phyloP scores from a whole-genome alignment of 2,113 vertebrate species.

The Corynorhinus townsendii region DNA sequence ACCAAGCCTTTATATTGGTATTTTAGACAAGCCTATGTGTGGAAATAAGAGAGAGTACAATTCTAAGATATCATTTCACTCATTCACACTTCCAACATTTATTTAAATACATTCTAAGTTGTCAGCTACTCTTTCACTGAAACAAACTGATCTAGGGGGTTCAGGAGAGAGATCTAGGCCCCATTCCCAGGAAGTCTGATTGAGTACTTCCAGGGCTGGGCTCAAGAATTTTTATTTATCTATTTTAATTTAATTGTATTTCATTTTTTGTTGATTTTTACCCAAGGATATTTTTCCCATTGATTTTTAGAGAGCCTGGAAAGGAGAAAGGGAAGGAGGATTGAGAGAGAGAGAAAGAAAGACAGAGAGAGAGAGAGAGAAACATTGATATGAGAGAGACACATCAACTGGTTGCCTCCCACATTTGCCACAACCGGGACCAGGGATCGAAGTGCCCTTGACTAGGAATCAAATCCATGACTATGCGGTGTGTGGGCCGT shows the following conservation, averaged over 20 bases:
- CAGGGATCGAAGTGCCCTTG: neutral
- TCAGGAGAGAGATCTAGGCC: neutral
- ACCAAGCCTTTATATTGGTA: neutral
- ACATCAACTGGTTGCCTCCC: neutral
- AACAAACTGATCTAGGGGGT: neutral
- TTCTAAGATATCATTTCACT: neutral
- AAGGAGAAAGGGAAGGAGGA: neutral
- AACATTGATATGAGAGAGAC: no score
- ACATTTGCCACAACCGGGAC: neutral
- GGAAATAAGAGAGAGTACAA: neutral
- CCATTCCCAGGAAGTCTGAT: neutral
- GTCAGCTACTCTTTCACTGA: neutral
- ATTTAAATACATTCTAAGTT: no score
- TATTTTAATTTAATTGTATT: no score
- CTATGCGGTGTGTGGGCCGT: neutral
- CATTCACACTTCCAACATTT: neutral
- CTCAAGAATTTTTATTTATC: neutral
- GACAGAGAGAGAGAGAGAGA: no score
- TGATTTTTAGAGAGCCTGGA: neutral
- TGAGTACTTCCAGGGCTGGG: neutral
- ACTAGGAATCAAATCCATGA: neutral
- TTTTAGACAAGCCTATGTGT: neutral
- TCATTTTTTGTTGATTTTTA: neutral
- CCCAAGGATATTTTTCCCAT: neutral
- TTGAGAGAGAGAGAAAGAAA: neutral